Evolutionary conservation across 2,113 vertebrate species (phyloP), one percentile per base, ranked within the genome.

Genomic region (Labrus mixtus): DNA sequence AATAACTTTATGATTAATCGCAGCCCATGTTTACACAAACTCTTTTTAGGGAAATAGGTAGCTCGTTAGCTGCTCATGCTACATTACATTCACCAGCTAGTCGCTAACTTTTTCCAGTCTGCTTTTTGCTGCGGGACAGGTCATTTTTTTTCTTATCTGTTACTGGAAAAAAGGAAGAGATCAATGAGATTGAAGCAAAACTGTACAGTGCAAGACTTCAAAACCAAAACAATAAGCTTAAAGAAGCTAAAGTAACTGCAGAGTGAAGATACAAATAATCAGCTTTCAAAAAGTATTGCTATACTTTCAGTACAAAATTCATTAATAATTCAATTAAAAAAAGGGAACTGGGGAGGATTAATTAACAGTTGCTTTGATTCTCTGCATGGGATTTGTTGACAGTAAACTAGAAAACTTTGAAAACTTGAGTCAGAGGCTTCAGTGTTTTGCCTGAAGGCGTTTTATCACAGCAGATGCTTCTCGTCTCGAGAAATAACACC

Each of bases 381-480:
- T 33, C 29, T 33, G 4, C 29, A 33, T n/a, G 20, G 33, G 4
- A 25, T 54, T 36, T 61, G 13, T 20, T 45, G 11, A 54, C 17
- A 45, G n/a, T 19, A 37, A 41, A 80, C 13, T 23, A 36, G 3
- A 16, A 22, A 72, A 53, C 17, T 4, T 54, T 33, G 23, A 19
- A 59, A 19, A 15, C 39, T 72, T 12, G 19, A 55, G 33, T 68
- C 69, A 55, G 17, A n/a, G 56, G 65, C 23, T 6, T 0, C 33
- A 15, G 33, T 57, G 54, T 56, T 79, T 61, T 15, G 61, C 33
- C 56, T 4, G 0, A 1, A 2, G 51, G 50, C 22, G 8, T 36
- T 63, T 41, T 54, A 71, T 46, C 22, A 10, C 9, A 15, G 23
- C 45, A 76, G 68, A 61, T 76, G 63, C 67, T 66, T 20, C 22